These are phyloP conservation scores for Morelia viridis DNA, from an alignment of 2,797 vertebrate species.

Conservation along the genomic window DNA sequence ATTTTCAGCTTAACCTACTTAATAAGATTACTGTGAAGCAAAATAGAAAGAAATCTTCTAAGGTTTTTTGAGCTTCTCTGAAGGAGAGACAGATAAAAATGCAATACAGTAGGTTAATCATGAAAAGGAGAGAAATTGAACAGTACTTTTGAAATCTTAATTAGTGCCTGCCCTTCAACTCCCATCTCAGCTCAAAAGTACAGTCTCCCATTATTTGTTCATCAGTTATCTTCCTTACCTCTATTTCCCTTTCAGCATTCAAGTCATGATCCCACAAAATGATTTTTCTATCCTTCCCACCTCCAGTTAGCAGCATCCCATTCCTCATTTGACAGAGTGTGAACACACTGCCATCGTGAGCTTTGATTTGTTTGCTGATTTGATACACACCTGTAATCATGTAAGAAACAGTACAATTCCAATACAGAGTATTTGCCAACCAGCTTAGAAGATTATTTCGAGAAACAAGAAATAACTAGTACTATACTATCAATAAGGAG, in stretches of 20 bases:
- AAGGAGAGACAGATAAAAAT: neutral
- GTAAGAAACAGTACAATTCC: conserved; percentile 25
- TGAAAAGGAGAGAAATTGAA: neutral
- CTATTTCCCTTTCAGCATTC: conserved; percentile 89
- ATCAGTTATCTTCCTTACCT: conserved; percentile 75
- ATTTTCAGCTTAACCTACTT: neutral
- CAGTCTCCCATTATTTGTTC: neutral
- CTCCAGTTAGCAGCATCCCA: conserved; percentile 91
- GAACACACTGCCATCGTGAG: conserved; percentile 94
- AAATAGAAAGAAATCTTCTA: neutral
- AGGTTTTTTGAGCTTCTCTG: neutral
- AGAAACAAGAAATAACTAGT: conserved; percentile 33
- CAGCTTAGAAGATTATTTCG: conserved; percentile 13
- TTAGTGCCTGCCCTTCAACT: neutral
- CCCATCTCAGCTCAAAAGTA: neutral
- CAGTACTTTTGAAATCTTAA: neutral
- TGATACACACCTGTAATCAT: conserved; percentile 83
- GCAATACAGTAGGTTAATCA: neutral
- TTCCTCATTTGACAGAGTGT: conserved; percentile 94
- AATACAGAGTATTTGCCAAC: neutral
- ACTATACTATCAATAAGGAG: conserved; percentile 4
- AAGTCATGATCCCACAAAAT: conserved; percentile 94
- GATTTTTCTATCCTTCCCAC: conserved; percentile 92
- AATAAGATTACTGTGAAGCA: neutral
- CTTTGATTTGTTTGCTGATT: conserved; percentile 91